Evolutionary conservation across 2,113 vertebrate species (phyloP).

Genomic region (Papio anubis): DNA sequence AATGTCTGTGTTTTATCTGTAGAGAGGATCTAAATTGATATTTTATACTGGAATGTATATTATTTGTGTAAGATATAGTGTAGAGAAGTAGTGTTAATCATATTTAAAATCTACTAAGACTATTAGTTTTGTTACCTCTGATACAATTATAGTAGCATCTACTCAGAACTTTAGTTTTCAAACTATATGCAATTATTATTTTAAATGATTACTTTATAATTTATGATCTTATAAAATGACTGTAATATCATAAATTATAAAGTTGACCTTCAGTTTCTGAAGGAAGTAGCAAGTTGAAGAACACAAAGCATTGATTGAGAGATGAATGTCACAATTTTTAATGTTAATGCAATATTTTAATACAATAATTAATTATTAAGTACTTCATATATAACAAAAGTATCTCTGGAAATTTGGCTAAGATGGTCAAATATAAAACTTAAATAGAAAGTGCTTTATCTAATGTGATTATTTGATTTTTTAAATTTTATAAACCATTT

Average conservation of each 20-base stretch:
- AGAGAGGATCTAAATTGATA: background rate
- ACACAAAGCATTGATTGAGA: background rate
- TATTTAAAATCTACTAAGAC: background rate
- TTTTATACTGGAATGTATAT: background rate
- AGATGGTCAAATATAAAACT: background rate
- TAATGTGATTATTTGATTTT: background rate
- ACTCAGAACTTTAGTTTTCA: background rate
- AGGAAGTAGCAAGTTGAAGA: background rate
- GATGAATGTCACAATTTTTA: background rate
- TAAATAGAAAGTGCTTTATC: background rate
- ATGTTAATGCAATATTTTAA: background rate
- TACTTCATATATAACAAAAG: background rate
- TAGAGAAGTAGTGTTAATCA: background rate
- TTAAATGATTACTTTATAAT: background rate
- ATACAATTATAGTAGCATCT: background rate
- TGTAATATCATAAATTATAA: background rate
- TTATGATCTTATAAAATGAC: background rate
- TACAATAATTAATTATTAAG: background rate
- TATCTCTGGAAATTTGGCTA: background rate
- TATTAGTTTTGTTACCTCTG: background rate
- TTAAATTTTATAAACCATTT: background rate
- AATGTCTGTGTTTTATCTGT: background rate
- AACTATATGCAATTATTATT: background rate
- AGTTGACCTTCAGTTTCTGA: background rate
- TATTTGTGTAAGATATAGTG: background rate